phyloP scores from a whole-genome alignment of 2,113 vertebrate species.

The Acrocephalus kingi region DNA sequence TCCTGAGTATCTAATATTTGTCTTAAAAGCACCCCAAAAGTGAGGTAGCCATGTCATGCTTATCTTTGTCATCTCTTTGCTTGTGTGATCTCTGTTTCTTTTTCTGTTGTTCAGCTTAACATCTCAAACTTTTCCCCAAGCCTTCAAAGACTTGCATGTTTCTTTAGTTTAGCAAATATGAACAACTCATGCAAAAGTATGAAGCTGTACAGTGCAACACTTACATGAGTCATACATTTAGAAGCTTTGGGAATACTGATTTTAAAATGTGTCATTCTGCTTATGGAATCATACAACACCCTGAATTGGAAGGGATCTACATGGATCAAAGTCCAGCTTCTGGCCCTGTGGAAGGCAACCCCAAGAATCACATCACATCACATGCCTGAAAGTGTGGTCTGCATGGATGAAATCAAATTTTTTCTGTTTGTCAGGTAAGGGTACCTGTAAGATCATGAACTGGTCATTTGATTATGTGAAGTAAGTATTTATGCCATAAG shows the following conservation, averaged over 20 bases:
- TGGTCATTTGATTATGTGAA: background rate
- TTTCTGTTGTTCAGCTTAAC: background rate
- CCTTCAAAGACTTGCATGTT: background rate
- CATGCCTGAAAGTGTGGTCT: background rate
- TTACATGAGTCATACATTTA: accelerated
- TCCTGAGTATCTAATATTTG: background rate
- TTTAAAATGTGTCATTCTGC: background rate
- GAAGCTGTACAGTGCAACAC: background rate
- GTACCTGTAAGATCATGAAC: background rate
- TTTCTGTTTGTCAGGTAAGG: background rate
- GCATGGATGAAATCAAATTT: background rate
- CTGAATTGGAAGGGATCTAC: background rate
- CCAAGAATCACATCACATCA: background rate
- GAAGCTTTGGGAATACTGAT: background rate
- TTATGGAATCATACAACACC: background rate
- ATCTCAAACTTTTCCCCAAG: background rate
- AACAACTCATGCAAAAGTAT: background rate
- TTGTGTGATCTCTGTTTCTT: background rate
- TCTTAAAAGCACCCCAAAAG: background rate
- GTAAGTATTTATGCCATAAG: background rate
- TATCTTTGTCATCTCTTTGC: background rate
- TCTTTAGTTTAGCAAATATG: background rate
- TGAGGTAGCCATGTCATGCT: background rate
- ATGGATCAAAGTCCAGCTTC: background rate
- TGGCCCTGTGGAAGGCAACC: background rate